Evolutionary conservation across 1,140 invertebrate species (phyloP), one percentile per base, ranked within the genome.

Genomic region (Drosophila subobscura): DNA sequence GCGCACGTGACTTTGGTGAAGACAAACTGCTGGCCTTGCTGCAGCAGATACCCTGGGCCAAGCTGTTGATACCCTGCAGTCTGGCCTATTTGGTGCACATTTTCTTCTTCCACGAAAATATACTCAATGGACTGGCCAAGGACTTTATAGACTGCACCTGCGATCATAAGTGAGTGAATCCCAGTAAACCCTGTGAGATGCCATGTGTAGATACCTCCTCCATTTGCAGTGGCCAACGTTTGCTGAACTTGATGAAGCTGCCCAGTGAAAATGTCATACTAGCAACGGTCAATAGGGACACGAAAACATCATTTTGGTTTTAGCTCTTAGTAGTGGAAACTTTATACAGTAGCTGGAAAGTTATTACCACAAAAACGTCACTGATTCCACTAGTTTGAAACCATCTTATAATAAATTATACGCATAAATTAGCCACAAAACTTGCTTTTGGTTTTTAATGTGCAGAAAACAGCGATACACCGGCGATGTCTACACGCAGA

Each of bases 91-190:
- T 83, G 37, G 63, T 77, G 10, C 65, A 83, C 23, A 59, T 41
- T 2, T 61, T 57, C 12, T 33, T 83, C 0, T 64, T 42, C 20
- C 56, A 72, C 4, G 37, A 41, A 6, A 5, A 67, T 2, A 22
- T 54, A 0, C 12, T 83, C 0, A 83, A 56, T 37, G 14, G 47
- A 0, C 5, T 83, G 41, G 65, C 74, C 1, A 63, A 33, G n/a
- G 27, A 44, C n/a, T 83, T 83, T 16, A 72, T 83, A 5, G 33
- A 78, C 41, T 20, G 10, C 23, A 83, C 79, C 3, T 71, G 78
- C n/a, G 78, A 81, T 49, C 50, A 59, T 0, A 75, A 72, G 79
- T 78, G 46, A 44, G 61, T 76, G 2, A 6, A 16, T 46, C 52
- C 1, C 1, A 5, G 4, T 27, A 20, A 22, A 23, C 2, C 7